A percentile compares a stretch with the other conserved stretches of the same genome.
Evolutionary conservation across 2,113 vertebrate species (phyloP).

Genomic region (Coracopsis vasa): DNA sequence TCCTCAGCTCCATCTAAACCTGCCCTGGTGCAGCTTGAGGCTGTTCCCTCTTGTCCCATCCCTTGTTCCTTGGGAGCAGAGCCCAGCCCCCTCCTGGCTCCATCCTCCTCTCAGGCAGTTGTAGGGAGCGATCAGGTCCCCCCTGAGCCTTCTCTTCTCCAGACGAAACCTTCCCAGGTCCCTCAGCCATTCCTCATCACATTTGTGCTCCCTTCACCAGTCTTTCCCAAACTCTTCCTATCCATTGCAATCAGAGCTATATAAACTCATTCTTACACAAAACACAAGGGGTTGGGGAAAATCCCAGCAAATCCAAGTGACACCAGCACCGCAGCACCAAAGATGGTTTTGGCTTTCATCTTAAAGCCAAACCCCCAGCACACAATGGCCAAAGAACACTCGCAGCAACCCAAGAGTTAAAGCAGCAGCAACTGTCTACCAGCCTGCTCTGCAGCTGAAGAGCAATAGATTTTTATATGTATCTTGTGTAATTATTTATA

Average conservation of each 20-base stretch:
- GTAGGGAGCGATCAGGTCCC: too few species aligned
- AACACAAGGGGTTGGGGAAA: background rate
- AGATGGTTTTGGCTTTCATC: accelerated
- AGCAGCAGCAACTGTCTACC: background rate
- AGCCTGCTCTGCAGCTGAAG: background rate
- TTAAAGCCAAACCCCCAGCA: background rate
- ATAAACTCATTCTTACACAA: background rate
- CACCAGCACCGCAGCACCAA: background rate
- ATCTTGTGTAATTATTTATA: conserved; percentile 10
- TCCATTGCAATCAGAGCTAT: accelerated
- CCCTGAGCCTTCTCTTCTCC: too few species aligned
- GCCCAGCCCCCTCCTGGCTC: too few species aligned
- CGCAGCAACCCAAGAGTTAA: background rate
- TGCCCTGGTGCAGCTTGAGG: too few species aligned
- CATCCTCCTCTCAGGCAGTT: too few species aligned
- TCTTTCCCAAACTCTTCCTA: background rate
- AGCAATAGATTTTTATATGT: background rate
- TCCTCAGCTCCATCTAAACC: too few species aligned
- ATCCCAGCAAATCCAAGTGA: background rate
- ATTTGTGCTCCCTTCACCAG: background rate
- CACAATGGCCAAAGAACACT: accelerated
- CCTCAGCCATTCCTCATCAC: background rate
- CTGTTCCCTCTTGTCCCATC: too few species aligned
- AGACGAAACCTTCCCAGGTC: background rate
- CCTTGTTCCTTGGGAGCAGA: too few species aligned